These are phyloP conservation scores for Gallinago jamesoni DNA, from an alignment of 2,113 vertebrate species.

Conservation along the genomic window DNA sequence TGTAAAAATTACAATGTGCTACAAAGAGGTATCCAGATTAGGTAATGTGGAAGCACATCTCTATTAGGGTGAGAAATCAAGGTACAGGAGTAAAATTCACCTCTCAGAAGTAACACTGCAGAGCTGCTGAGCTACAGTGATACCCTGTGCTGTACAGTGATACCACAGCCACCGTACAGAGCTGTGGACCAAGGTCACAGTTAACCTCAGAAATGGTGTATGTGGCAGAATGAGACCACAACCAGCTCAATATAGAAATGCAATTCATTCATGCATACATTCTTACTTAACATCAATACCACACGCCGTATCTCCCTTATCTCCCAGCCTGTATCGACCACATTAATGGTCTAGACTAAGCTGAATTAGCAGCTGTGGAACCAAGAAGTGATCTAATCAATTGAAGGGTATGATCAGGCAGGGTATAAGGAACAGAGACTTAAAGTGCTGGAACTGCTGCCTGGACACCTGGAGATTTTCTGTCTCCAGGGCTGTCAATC, in stretches of 20 bases:
- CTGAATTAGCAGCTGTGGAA: constrained; percentile 4
- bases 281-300: background rate
- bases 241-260: background rate
- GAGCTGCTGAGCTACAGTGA: background rate
- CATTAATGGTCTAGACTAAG: background rate
- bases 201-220: background rate
- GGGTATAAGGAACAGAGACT: background rate
- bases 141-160: background rate
- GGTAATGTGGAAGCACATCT: background rate
- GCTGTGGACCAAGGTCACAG: background rate
- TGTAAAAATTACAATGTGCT: constrained; percentile 38
- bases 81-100: background rate
- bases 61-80: constrained; percentile 6
- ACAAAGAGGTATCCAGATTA: background rate
- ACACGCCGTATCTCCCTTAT: background rate
- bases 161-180: background rate
- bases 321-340: background rate
- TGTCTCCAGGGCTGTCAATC: background rate
- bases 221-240: background rate
- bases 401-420: background rate
- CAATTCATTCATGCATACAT: background rate
- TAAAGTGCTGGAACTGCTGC: background rate
- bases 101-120: background rate
- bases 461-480: background rate
- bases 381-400: background rate